Conservation (phyloP, 2,797 vertebrate species). For the Heteromormyrus szaboi region DNA sequence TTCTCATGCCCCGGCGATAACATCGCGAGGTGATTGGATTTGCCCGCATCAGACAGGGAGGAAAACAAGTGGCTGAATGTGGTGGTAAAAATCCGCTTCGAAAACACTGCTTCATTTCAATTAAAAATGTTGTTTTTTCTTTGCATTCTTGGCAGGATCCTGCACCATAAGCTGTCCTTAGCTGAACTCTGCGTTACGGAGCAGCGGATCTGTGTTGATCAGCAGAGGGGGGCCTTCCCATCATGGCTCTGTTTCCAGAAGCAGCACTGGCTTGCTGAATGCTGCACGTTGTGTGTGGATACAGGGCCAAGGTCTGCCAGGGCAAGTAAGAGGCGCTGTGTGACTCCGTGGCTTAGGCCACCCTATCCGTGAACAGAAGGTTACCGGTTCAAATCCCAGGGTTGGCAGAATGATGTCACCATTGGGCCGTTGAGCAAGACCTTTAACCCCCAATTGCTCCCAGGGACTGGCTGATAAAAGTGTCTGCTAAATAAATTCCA, state of each 20-base stretch:
- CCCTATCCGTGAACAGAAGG: not conserved
- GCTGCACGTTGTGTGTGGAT: not conserved
- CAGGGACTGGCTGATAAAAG: not conserved
- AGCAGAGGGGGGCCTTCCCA: not conserved
- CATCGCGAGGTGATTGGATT: slow-evolving; percentile 5
- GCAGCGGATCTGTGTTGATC: not conserved
- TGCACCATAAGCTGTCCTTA: not conserved
- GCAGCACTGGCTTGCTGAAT: not conserved
- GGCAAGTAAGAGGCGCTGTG: not conserved
- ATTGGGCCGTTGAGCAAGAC: not conserved
- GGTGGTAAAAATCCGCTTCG: not conserved
- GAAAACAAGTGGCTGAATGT: not conserved
- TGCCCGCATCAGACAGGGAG: not conserved
- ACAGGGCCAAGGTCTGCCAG: not conserved
- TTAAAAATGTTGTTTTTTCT: not conserved
- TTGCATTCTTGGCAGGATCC: not conserved
- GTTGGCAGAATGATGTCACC: not conserved
- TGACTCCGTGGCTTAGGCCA: not conserved
- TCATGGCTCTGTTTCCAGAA: not conserved
- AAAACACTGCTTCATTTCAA: not conserved
- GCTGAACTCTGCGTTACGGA: not conserved
- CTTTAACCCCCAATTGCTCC: not conserved
- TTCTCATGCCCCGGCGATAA: not conserved
- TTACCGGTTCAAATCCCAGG: not conserved
- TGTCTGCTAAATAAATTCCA: not conserved